Base-by-base conservation (phyloP, 2,888 invertebrate genomes). In the Eupithecia subfuscata region DNA sequence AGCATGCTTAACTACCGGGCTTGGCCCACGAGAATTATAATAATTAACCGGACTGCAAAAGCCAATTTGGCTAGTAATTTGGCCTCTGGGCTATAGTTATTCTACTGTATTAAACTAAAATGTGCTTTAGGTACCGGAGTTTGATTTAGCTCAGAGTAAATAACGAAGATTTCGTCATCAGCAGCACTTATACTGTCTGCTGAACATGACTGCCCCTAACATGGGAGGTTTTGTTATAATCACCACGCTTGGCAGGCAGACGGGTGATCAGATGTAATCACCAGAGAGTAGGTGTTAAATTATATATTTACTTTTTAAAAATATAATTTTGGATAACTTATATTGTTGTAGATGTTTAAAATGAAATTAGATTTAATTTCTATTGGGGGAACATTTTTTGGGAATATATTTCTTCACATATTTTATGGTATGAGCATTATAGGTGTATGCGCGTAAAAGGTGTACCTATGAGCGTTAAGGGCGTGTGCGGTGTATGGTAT, bases 11-110 rank as follows among this genome's bases (percentile, higher is more conserved):
- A 56, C 73, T 60, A 73, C 40, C 67, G 67, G 40, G 9, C 37
- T 16, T 25, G 43, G 48, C 69, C 69, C 65, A 71, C 34, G n/a
- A 43, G 73, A 52, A 72, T 72, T 75, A 72, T 45, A 16, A 67
- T 71, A 75, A 74, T 70, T 70, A 74, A 48, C 60, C 60, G 34
- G 69, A 71, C 67, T 71, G 34, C 63, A 22, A 43, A 67, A 67
- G 67, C 43, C 48, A 22, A 72, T 43, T 71, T 65, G 43, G 40
- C 25, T 63, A 37, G 63, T 71, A 43, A 63, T 71, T 48, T 37
- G 9, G 12, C n/a, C n/a, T 65, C 30, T 18, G 63, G 16, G 63
- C 9, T 25, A 7, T 64, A 34, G 7, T 34, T 64, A 64, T 34
- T 64, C 52, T 34, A 18, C 34, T 64, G 30, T 52, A n/a, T 45